A percentile compares a stretch with the other conserved stretches of the same genome.
Evolutionary conservation across 64 coral and sea anemone species (phyloP).

Genomic region (Dendrophyllia cribrosa): DNA sequence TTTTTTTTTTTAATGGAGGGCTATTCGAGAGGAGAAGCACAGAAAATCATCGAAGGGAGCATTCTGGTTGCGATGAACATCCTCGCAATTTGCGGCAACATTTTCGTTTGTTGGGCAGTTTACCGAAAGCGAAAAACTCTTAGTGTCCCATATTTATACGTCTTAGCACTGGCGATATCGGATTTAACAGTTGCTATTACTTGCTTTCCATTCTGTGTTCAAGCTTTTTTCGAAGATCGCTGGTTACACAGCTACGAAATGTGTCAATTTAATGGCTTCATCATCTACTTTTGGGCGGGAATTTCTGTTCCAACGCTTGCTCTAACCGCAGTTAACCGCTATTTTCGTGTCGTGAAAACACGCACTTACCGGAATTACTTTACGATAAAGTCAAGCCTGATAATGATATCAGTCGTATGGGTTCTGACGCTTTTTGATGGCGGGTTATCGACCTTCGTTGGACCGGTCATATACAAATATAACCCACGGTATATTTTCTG

Average conservation of each 20-base stretch:
- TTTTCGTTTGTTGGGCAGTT: slow-evolving; percentile 35
- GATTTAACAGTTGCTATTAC: slow-evolving; percentile 49
- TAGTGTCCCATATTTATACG: slow-evolving; percentile 23
- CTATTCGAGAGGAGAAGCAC: neutral
- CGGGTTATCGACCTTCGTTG: slow-evolving; percentile 4
- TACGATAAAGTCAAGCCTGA: slow-evolving; percentile 23
- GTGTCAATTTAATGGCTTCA: slow-evolving; percentile 48
- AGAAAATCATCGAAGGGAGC: neutral
- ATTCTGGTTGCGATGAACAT: slow-evolving; percentile 24
- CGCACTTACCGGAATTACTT: slow-evolving; percentile 34
- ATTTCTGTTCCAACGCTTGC: slow-evolving; percentile 53
- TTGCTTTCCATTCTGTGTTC: slow-evolving; percentile 36
- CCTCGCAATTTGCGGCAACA: slow-evolving; percentile 47
- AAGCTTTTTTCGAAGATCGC: slow-evolving; percentile 8
- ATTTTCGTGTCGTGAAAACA: slow-evolving; percentile 50
- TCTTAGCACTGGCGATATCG: slow-evolving; percentile 46
- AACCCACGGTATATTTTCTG: neutral
- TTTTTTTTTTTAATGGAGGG: neutral
- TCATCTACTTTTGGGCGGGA: slow-evolving; percentile 43
- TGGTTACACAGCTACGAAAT: slow-evolving; percentile 23
- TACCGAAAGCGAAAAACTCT: slow-evolving; percentile 8
- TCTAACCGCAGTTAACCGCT: slow-evolving; percentile 65
- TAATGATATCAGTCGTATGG: slow-evolving; percentile 59
- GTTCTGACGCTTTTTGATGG: slow-evolving; percentile 2
- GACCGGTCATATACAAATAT: slow-evolving; percentile 17